Base-by-base conservation (phyloP, 30 jellyfish, hydroid and myxozoan genomes). In the Calvadosia cruxmelitensis region DNA sequence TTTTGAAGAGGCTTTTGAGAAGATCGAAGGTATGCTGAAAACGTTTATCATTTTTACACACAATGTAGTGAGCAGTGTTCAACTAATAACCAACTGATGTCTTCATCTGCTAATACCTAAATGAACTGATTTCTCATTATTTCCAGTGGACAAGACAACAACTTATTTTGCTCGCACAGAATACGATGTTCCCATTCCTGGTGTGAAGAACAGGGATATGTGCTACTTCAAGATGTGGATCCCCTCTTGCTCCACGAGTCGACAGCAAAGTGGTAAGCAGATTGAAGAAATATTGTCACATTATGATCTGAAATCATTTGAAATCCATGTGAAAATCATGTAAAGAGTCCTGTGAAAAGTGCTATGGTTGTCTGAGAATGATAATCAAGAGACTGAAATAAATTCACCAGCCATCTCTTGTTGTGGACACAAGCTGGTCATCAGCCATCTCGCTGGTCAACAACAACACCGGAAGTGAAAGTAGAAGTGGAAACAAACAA, bases 101-200 rank as follows among this genome's bases (percentile, higher is more conserved):
- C n/a, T n/a, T n/a, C n/a, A n/a, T n/a, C n/a, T n/a, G n/a, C 30
- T 63, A 33, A 31, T 34, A 3, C 63, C 26, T 5, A 27, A 16
- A 0, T 65, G 74, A 20, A 25, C 63, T 42, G 7, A 0, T 1
- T 33, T 36, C 5, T 29, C 15, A 26, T 12, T 20, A 3, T 62
- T 70, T 61, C 25, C 67, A 80, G 93, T 72, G 25, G 64, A 33
- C 50, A 61, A 70, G 52, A 50, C 85, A 16, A 36, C 72, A 28
- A 67, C 93, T 7, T 80, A 80, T 1, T 61, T 80, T 31, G 61
- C 74, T 2, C 52, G 76, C 33, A 80, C 71, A 15, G 86, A 48
- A 24, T 80, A 72, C 31, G 83, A 80, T 27, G 93, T 80, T 30
- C 86, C 93, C 2, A 69, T 80, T 0, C 93, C 93, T 1, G 93